A percentile compares a stretch with the other conserved stretches of the same genome.
These are phyloP conservation scores for Oasisia sp. DNA, from an alignment of 2,888 invertebrate species.

Conservation along the genomic window DNA sequence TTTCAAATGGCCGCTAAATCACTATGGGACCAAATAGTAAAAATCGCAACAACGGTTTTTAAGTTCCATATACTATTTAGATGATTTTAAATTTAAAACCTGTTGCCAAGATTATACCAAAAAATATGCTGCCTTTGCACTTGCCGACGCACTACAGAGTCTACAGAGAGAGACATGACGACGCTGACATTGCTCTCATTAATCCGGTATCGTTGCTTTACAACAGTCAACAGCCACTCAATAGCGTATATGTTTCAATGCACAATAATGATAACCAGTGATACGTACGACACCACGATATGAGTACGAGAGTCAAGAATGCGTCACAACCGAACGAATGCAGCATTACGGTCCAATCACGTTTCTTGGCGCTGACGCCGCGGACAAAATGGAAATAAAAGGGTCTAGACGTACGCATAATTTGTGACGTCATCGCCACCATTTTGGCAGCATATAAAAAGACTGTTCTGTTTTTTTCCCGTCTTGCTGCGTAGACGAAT, in stretches of 20 bases:
- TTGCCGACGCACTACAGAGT: no score
- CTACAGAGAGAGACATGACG: background rate
- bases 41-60: no score
- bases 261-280: background rate
- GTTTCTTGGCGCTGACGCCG: background rate
- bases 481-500: background rate
- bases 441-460: background rate
- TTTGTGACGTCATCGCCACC: background rate
- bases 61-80: no score
- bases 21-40: no score
- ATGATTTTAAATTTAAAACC: no score
- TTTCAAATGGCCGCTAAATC: no score
- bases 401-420: background rate
- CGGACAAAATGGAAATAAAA: background rate
- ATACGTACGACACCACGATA: background rate
- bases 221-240: background rate
- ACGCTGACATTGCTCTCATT: background rate
- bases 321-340: background rate
- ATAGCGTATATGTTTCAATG: background rate
- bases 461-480: background rate
- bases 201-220: background rate
- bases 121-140: no score
- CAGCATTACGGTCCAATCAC: background rate
- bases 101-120: no score
- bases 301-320: background rate